These are phyloP conservation scores for Myopa testacea DNA, from an alignment of 2,888 invertebrate genomes.

Conservation along the genomic window DNA sequence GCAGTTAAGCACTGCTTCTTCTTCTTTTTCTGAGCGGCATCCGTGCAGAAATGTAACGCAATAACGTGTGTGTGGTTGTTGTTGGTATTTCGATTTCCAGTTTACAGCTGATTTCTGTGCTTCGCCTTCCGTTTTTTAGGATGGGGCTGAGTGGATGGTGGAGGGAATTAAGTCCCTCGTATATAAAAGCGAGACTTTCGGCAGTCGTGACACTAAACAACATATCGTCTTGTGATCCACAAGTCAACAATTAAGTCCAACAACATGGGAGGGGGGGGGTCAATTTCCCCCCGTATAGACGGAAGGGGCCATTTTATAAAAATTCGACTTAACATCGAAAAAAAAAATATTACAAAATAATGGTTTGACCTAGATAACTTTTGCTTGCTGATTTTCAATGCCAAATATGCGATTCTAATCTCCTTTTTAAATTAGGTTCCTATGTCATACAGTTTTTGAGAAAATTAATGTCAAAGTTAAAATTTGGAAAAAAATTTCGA, in stretches of 20 bases:
- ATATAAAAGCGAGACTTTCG: constrained; percentile 49
- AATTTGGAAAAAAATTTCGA: too few relatives aligned
- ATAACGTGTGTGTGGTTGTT: not conserved
- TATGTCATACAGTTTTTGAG: too few relatives aligned
- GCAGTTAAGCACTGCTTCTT: not conserved
- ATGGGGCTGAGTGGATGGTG: constrained; percentile 30
- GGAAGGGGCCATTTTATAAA: too few relatives aligned
- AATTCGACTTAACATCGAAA: too few relatives aligned
- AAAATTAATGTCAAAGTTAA: too few relatives aligned
- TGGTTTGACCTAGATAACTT: too few relatives aligned
- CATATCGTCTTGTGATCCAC: constrained; percentile 21
- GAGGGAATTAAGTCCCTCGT: constrained; percentile 49
- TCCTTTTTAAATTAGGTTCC: too few relatives aligned
- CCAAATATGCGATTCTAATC: too few relatives aligned
- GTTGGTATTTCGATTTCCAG: constrained; percentile 26
- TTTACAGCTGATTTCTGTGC: constrained; percentile 11
- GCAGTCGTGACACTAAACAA: constrained; percentile 14
- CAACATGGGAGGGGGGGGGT: too few relatives aligned
- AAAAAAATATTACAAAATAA: too few relatives aligned
- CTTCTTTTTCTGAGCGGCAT: not conserved
- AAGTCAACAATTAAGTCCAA: constrained; percentile 7
- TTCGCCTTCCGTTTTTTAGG: not conserved
- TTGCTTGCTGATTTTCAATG: too few relatives aligned
- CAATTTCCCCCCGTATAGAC: too few relatives aligned
- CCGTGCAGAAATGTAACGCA: constrained; percentile 11